phyloP scores from a whole-genome alignment of 2,797 vertebrate genomes.

The Tenualosa thibaudeaui region DNA sequence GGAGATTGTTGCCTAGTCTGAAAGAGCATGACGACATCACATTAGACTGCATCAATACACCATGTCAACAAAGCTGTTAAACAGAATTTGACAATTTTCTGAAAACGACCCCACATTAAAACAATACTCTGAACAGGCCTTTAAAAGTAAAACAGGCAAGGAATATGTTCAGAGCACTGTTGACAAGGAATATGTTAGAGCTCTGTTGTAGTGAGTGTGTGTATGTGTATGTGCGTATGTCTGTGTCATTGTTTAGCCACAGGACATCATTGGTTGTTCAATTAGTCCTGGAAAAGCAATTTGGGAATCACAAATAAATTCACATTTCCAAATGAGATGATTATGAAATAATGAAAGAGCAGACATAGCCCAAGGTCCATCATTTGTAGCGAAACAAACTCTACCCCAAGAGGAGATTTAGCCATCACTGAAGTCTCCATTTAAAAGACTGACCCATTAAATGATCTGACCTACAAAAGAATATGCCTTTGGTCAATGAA shows the following conservation, averaged over 20 bases:
- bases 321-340: slow-evolving; percentile 54
- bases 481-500: slow-evolving; percentile 49
- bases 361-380: slow-evolving; percentile 57
- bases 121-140: slow-evolving; percentile 49
- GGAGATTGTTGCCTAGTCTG: not conserved
- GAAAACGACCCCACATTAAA: slow-evolving; percentile 44
- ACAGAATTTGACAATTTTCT: slow-evolving; percentile 21
- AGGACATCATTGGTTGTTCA: slow-evolving; percentile 58
- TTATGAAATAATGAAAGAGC: slow-evolving; percentile 61
- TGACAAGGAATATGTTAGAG: too few relatives aligned
- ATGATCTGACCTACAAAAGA: slow-evolving; percentile 54
- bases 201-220: not conserved
- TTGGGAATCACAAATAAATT: slow-evolving; percentile 52
- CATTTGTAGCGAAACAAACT: slow-evolving; percentile 46
- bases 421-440: slow-evolving; percentile 46
- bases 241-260: slow-evolving; percentile 46
- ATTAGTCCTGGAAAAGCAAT: slow-evolving; percentile 51
- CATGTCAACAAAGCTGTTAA: slow-evolving; percentile 31
- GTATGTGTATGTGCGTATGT: not conserved
- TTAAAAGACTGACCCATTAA: slow-evolving; percentile 53
- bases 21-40: not conserved
- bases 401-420: slow-evolving; percentile 41
- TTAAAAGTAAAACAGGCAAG: slow-evolving; percentile 34
- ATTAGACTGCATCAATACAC: not conserved
- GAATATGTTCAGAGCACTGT: not conserved